These are phyloP conservation scores for Lamellibrachia luymesi DNA, from an alignment of 1,140 invertebrate genomes.

Conservation along the genomic window DNA sequence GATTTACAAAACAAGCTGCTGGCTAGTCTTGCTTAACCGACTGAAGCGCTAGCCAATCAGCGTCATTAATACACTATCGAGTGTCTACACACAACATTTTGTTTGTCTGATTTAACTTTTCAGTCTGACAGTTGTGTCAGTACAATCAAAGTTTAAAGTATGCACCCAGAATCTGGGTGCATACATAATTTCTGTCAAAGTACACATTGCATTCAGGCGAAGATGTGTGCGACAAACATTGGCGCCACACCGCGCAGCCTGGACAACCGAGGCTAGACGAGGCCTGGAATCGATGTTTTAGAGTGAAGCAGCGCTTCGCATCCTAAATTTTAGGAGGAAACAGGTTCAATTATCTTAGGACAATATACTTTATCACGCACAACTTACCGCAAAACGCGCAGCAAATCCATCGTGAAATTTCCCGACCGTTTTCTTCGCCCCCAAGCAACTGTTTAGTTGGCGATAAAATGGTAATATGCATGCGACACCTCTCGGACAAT, in stretches of 20 bases:
- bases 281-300: background rate
- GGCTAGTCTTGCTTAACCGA: no score
- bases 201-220: no score
- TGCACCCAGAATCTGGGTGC: no score
- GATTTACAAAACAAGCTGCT: no score
- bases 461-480: background rate
- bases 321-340: background rate
- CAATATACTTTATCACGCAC: background rate
- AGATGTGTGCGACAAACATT: no score
- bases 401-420: background rate
- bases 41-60: no score
- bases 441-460: background rate
- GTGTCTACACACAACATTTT: no score
- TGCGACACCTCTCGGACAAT: background rate
- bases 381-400: background rate
- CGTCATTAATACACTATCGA: no score
- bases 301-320: background rate
- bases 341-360: background rate
- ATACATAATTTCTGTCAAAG: background rate
- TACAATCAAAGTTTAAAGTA: no score
- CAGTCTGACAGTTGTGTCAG: no score
- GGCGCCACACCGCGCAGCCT: no score
- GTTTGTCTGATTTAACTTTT: no score
- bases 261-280: background rate
- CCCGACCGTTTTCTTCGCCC: background rate